Base-by-base conservation (phyloP, 1,140 invertebrate genomes). In the Lepidurus arcticus region DNA sequence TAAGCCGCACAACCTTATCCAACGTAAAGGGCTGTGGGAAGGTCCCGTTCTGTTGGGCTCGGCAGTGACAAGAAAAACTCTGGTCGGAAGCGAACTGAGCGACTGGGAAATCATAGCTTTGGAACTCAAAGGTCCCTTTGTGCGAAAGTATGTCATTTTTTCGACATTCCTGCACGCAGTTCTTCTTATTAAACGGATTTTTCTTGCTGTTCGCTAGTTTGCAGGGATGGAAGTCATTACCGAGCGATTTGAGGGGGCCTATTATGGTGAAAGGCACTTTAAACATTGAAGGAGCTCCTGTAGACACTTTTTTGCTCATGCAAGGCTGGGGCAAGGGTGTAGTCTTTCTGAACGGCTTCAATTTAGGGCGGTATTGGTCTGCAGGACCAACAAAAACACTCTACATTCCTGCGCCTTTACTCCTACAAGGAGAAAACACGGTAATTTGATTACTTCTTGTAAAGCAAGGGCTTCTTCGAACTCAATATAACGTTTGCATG, bases 311-410 rank as follows among this genome's bases (percentile, higher is more conserved):
- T 76, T 26, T 86, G 9, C 85, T 87, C 80, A 84, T 87, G 83
- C 81, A 81, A 43, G 81, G 81, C 1, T 88, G 88, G 88, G 82
- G 81, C 24, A 87, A 87, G 84, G 90, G 90, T 10, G 84, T 90
- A 75, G 88, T 90, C n/a, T 87, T 90, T 78, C 81, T 91, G 0
- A 91, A 91, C 84, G 89, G 89, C 7, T 89, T 90, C 81, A 89
- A 90, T 81, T 81, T 91, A 73, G 90, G 90, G 16, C 83, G 90
- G 65, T 90, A 90, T 82, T 89, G 86, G 86, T 79, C 81, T 24
- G 78, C 86, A 7, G 90, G 90, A 0, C 90, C 90, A 0, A 87
- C 88, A 81, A 82, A 86, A 80, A 87, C 88, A 5, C 82, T 90
- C 0, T 91, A 89, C 84, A 80, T 91, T 73, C 90, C 90, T 11